Evolutionary conservation across 2,113 vertebrate genomes (phyloP).

Genomic region (Lampris incognitus): DNA sequence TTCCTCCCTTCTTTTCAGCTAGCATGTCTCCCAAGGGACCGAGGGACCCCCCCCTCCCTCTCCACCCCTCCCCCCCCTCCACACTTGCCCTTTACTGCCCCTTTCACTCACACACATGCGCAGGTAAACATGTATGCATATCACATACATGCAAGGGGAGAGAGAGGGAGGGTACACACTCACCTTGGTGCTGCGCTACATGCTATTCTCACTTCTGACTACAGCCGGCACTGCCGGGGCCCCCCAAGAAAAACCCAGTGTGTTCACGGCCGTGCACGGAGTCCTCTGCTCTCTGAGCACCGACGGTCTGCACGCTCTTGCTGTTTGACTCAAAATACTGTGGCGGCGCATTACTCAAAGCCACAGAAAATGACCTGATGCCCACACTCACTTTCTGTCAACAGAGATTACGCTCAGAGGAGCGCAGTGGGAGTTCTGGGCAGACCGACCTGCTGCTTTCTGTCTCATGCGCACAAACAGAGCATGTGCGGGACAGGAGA

Average conservation of each 20-base stretch:
- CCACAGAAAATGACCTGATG: slow-evolving; percentile 79
- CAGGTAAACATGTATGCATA: slow-evolving; percentile 5
- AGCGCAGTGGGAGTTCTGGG: slow-evolving; percentile 71
- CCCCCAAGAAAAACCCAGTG: slow-evolving; percentile 53
- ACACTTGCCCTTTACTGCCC: slow-evolving; percentile 59
- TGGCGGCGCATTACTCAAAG: slow-evolving; percentile 71
- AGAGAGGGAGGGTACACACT: slow-evolving; percentile 38
- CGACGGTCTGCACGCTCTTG: slow-evolving; percentile 61
- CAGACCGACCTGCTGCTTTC: slow-evolving; percentile 73
- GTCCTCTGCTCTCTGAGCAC: slow-evolving; percentile 57
- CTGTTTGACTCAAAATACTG: slow-evolving; percentile 52
- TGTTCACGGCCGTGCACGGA: slow-evolving; percentile 59
- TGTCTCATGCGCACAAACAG: slow-evolving; percentile 72
- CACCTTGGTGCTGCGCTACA: slow-evolving; percentile 30
- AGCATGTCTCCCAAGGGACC: slow-evolving; percentile 69
- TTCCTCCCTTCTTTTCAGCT: slow-evolving; percentile 70
- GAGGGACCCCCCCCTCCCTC: slow-evolving; percentile 60
- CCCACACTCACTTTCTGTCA: slow-evolving; percentile 81
- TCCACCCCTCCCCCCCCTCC: not conserved
- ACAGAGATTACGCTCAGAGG: slow-evolving; percentile 78
- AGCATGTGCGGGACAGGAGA: slow-evolving; percentile 62
- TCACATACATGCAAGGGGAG: slow-evolving; percentile 4
- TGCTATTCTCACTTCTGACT: slow-evolving; percentile 48
- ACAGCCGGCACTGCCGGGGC: slow-evolving; percentile 45
- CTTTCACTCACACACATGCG: slow-evolving; percentile 22